Percentiles rank a stretch among this genome's conserved stretches.
Conservation (phyloP, 2,113 vertebrate species). For the Pao palembangensis region DNA sequence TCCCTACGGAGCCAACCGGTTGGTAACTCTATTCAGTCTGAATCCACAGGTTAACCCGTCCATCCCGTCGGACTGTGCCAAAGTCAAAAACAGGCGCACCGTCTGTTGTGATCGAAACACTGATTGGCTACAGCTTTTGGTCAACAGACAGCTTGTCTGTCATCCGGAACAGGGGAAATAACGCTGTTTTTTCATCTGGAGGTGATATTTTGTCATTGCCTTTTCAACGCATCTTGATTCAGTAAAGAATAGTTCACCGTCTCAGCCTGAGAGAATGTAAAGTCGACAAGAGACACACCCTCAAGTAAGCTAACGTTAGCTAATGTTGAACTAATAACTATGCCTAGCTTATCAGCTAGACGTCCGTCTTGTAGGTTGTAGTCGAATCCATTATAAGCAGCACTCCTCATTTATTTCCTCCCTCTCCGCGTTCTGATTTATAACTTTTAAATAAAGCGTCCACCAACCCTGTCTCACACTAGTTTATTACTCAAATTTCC, state of each 20-base stretch:
- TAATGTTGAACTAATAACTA: constrained; percentile 30
- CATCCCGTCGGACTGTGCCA: background rate
- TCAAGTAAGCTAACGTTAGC: constrained; percentile 57
- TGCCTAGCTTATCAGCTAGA: constrained; percentile 30
- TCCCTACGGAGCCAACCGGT: too few relatives aligned
- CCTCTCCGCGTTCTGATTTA: background rate
- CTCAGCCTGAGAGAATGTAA: constrained; percentile 5
- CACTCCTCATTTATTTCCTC: background rate
- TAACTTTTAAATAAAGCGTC: background rate
- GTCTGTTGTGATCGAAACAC: constrained; percentile 1
- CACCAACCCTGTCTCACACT: background rate
- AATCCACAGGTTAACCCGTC: background rate
- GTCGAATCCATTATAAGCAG: background rate
- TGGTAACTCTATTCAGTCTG: background rate
- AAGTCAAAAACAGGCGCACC: background rate
- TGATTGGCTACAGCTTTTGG: constrained; percentile 58
- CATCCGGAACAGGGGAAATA: constrained; percentile 43
- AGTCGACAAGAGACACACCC: background rate
- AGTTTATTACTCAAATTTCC: constrained; percentile 1
- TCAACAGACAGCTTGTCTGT: constrained; percentile 32
- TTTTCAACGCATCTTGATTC: background rate
- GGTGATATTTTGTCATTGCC: background rate
- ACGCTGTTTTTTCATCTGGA: constrained; percentile 30
- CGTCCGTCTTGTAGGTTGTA: background rate
- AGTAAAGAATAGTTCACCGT: background rate